Evolutionary conservation across 1,140 invertebrate genomes (phyloP).

Genomic region (Cyrtorhinus lividipennis): DNA sequence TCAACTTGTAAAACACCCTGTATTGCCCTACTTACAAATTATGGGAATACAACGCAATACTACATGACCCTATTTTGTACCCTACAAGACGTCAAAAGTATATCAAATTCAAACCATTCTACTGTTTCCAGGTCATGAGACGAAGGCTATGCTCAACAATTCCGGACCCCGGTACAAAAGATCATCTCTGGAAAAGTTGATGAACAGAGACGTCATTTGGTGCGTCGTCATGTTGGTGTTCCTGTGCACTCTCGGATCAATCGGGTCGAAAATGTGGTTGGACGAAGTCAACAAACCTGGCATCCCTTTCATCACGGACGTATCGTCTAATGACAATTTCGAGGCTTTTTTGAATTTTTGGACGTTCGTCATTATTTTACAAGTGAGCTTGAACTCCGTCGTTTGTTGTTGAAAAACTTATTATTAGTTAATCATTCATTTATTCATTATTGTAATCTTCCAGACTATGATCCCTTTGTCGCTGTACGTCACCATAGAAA

Average conservation of each 20-base stretch:
- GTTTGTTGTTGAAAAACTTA: slow-evolving; percentile 18
- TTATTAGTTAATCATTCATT: too few relatives aligned
- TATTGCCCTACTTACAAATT: too few relatives aligned
- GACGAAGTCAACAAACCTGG: slow-evolving; percentile 32
- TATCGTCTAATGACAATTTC: slow-evolving; percentile 31
- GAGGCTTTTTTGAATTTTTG: slow-evolving; percentile 84
- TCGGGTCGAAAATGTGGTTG: slow-evolving; percentile 77
- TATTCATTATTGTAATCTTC: not conserved
- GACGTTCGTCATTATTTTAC: slow-evolving; percentile 89
- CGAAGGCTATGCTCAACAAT: slow-evolving; percentile 96
- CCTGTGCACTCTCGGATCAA: slow-evolving; percentile 78
- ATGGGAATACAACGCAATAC: too few relatives aligned
- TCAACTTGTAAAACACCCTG: too few relatives aligned
- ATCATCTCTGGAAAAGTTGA: slow-evolving; percentile 77
- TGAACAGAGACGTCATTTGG: slow-evolving; percentile 94
- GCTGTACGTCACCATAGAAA: slow-evolving; percentile 90
- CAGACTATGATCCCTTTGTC: slow-evolving; percentile 94
- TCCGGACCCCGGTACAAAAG: slow-evolving; percentile 89
- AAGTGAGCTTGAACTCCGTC: slow-evolving; percentile 40
- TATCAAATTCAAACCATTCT: too few relatives aligned
- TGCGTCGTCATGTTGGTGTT: slow-evolving; percentile 86
- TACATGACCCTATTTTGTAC: too few relatives aligned
- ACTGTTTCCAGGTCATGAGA: slow-evolving; percentile 65
- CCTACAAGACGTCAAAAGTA: too few relatives aligned
- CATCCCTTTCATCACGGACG: slow-evolving; percentile 46